These are phyloP conservation scores for Baryphthengus martii DNA, from an alignment of 2,113 vertebrate genomes.

Conservation along the genomic window DNA sequence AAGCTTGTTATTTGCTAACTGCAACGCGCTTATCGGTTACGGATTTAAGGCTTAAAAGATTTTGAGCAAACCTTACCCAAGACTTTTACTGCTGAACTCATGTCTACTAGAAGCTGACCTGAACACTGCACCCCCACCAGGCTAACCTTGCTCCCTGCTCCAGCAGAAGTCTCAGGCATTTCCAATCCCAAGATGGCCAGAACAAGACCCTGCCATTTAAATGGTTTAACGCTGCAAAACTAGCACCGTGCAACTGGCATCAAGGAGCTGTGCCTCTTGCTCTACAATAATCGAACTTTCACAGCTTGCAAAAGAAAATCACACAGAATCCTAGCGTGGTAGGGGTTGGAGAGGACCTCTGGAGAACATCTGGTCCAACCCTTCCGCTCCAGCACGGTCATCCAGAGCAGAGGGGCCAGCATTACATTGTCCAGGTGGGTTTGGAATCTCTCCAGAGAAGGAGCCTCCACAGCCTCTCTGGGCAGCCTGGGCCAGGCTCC, in stretches of 20 bases:
- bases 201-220: neutral
- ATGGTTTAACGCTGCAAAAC: neutral
- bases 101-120: neutral
- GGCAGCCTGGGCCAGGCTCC: neutral
- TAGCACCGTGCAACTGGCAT: neutral
- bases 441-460: too few species aligned
- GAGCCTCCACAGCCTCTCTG: neutral
- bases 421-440: too few species aligned
- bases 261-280: neutral
- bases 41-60: constrained; percentile 16
- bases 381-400: too few species aligned
- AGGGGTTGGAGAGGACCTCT: neutral
- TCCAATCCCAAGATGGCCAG: neutral
- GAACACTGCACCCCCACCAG: neutral
- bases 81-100: constrained; percentile 55
- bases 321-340: neutral
- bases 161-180: neutral
- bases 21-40: neutral
- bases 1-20: neutral
- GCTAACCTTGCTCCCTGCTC: neutral
- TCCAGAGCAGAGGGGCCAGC: too few species aligned
- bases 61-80: constrained; percentile 24
- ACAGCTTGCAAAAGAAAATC: neutral
- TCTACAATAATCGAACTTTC: neutral
- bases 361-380: neutral